Base-by-base conservation (phyloP, 2,797 vertebrate genomes). In the Geotria australis region DNA sequence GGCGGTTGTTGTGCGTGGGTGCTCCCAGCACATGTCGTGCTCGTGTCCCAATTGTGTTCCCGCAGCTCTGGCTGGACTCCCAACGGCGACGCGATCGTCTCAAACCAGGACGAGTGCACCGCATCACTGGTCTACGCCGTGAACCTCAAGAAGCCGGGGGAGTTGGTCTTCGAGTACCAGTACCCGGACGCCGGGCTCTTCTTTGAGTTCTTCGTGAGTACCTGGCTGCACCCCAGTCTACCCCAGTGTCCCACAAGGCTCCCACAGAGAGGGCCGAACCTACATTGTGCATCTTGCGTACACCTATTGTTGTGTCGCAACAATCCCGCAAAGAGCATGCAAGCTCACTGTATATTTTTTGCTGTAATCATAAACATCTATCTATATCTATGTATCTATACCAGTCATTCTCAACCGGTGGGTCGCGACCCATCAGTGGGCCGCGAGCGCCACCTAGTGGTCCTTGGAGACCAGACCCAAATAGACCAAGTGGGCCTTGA, bases 191-290 rank as follows among this genome's bases (percentile, higher is more conserved):
- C 63, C 69, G 76, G 66, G 70, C 77, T 95, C 66, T 79, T 81
- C 70, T 93, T 95, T 61, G 84, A 95, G 69, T 95, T 96, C 67
- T 96, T 78, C n/a, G 88, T 95, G 68, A 75, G 83, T 73, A 59
- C 56, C 12, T 8, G 9, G 15, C 55, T n/a, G 51, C n/a, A 8
- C 55, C 9, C n/a, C 51, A 9, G 45, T 45, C n/a, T n/a, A n/a
- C 51, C 48, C 15, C 15, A 11, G 48, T 51, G 3, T 51, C 11
- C 11, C 15, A 15, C 11, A 51, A 51, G 11, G 48, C 11, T 11
- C 15, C 4, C 11, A 11, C 48, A 15, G 5, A 13, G 48, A 51
- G 48, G 15, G 48, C 38, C 4, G 38, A 24, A 38, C 24, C 38
- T 38, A 5, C 38, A 38, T 38, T 38, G 24, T 38, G 24, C 38